Evolutionary conservation across 2,888 invertebrate genomes (phyloP), one percentile per base, ranked within the genome.

Genomic region (Xanthorhoe spadicearia): DNA sequence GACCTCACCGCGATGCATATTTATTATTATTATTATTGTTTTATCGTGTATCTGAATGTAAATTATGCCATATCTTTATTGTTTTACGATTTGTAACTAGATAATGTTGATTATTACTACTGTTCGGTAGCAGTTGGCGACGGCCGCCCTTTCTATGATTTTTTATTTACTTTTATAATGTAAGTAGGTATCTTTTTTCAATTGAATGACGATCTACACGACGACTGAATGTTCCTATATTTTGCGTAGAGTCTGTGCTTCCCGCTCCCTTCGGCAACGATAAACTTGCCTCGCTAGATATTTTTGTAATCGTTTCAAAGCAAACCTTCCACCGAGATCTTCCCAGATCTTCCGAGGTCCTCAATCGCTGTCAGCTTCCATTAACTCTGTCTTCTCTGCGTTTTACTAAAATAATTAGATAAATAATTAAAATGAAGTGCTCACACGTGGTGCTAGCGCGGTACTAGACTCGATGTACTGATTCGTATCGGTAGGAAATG

Each of bases 11-110:
- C 17, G 48, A 48, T 13, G 83, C 83, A 83, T 87, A 87, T 88
- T 87, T 90, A 87, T 43, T 43, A 43, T 88, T 90, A 87, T 88
- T 90, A 87, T 88, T 88, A 59, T 63, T 50, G 84, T 85, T 84
- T 83, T 80, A 68, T 64, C 57, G 60, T 68, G 60, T 75, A 75
- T 75, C 73, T 79, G 57, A 51, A 72, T 84, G 81, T 87, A 86
- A 86, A 85, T 86, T 88, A 89, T 87, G 90, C 89, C 89, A 90
- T 90, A 90, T 68, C 64, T 79, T 79, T 77, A 85, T 86, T 85
- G 85, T 87, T 88, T 87, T 88, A 88, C 87, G 80, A 85, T 82
- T 79, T 84, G 84, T 87, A 88, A 86, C 83, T 84, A 83, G 82
- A 84, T 82, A 77, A 85, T 84, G 85, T 86, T 84, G 83, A 84